A percentile compares a stretch with the other conserved stretches of the same genome.
phyloP scores from a whole-genome alignment of 2,113 vertebrate species.

The Thermophis baileyi region DNA sequence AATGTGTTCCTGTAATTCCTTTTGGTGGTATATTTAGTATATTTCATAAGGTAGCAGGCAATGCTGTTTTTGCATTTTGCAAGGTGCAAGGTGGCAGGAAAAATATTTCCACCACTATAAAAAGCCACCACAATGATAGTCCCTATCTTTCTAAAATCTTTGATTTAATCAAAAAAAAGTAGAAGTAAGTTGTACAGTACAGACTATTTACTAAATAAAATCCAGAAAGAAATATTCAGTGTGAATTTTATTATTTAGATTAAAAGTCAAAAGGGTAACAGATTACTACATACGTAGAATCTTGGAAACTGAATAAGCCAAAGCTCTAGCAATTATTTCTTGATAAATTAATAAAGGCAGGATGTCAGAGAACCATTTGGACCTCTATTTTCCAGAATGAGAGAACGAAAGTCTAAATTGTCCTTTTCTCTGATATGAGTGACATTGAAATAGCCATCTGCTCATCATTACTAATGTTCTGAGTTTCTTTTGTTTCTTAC shows the following conservation, averaged over 20 bases:
- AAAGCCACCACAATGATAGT: background rate
- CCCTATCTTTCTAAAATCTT: background rate
- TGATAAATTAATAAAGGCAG: background rate
- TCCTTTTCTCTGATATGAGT: background rate
- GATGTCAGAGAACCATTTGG: background rate
- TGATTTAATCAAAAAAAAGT: background rate
- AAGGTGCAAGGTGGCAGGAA: background rate
- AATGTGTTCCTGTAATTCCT: background rate
- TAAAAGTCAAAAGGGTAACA: background rate
- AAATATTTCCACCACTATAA: background rate
- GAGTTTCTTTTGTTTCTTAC: background rate
- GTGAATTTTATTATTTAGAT: background rate
- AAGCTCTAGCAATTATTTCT: background rate
- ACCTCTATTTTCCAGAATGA: background rate
- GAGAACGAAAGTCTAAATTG: background rate
- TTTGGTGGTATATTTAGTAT: background rate
- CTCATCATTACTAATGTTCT: background rate
- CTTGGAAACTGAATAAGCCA: background rate
- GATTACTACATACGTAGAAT: background rate
- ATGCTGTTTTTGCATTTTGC: background rate
- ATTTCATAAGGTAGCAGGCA: background rate
- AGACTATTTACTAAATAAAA: background rate
- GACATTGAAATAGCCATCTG: background rate
- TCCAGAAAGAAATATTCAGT: background rate
- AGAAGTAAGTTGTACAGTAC: background rate